Evolutionary conservation across 2,888 invertebrate genomes (phyloP).

Genomic region (Sclerodermus sp.): DNA sequence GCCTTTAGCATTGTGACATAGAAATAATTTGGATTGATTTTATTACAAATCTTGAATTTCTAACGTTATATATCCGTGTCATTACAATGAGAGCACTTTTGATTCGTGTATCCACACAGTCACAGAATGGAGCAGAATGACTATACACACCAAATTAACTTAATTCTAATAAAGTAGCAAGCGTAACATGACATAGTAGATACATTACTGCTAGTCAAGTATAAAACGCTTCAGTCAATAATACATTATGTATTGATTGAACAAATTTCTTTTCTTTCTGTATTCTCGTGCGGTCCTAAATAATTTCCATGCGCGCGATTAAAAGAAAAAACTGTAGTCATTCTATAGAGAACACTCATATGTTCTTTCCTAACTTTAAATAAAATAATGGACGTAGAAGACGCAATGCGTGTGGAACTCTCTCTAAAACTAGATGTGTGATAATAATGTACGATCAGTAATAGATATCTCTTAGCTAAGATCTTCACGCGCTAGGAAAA

Average conservation of each 20-base stretch:
- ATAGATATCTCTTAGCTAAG: slow-evolving; percentile 12
- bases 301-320: background rate
- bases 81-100: no score
- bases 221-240: slow-evolving; percentile 30
- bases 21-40: no score
- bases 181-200: slow-evolving; percentile 23
- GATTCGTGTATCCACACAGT: no score
- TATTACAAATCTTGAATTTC: no score
- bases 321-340: background rate
- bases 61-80: no score
- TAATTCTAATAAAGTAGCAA: slow-evolving; percentile 24
- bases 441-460: background rate
- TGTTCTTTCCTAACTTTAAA: background rate
- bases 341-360: background rate
- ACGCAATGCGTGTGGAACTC: background rate
- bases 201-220: slow-evolving; percentile 29
- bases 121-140: no score
- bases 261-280: background rate
- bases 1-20: no score
- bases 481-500: slow-evolving; percentile 27
- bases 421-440: no score
- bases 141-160: slow-evolving; percentile 17
- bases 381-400: background rate
- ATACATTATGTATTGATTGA: slow-evolving; percentile 14
- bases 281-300: background rate